Evolutionary conservation across 2,888 invertebrate genomes (phyloP), one percentile per base, ranked within the genome.

Genomic region (Trichacis sp.): DNA sequence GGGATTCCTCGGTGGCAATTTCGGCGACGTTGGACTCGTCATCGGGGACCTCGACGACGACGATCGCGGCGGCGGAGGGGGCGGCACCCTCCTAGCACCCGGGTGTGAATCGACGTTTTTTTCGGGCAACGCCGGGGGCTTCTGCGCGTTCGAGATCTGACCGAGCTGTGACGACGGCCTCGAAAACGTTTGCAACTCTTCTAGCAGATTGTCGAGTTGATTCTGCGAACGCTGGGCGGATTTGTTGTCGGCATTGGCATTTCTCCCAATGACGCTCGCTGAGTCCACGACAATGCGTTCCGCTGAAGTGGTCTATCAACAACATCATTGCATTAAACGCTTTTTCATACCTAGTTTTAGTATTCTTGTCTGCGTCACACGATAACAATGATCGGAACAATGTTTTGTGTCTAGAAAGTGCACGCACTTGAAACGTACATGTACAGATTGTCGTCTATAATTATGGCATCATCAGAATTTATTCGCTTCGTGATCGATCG

Each of bases 161-260:
- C 68, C 86, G 80, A 81, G 70, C 58, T 80, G 82, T 1, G 83
- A 83, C 19, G 78, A 72, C n/a, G 94, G 94, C 83, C 92, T 91
- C 55, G 94, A 91, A 85, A 95, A 95, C 29, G 95, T 95, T 86
- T 95, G 94, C 71, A 95, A 88, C 85, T 96, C 95, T 85, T 95
- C 95, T 93, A 96, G 87, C 92, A 96, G 86, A 91, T 94, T 94
- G 91, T 96, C 96, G 93, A 96, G 94, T 91, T 95, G 94, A 92
- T 95, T 96, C 91, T 95, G 95, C 89, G 94, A 88, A 87, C 92
- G 91, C 87, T 88, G 88, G 86, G 85, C 57, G 87, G 81, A 66
- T 83, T 82, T 71, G 87, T 88, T n/a, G n/a, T n/a, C 87, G 87
- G 86, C 76, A 87, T 87, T 83, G 86, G 86, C 72, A 87, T 88